phyloP scores from a whole-genome alignment of 2,113 vertebrate genomes.

The Carassius auratus region DNA sequence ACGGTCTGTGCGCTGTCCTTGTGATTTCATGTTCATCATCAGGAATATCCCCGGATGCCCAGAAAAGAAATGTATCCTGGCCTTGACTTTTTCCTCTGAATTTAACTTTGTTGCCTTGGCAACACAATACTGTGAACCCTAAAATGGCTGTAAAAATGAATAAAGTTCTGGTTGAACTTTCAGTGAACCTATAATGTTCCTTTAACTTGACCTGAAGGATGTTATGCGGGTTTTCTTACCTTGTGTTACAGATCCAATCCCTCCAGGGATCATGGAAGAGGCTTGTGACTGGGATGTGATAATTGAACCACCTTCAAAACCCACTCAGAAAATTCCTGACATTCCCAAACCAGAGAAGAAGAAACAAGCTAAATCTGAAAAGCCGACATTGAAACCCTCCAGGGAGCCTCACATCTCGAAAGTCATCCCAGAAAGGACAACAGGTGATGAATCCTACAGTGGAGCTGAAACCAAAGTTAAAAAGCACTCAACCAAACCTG shows the following conservation, averaged over 20 bases:
- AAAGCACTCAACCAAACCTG: background rate
- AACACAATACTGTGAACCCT: too few relatives aligned
- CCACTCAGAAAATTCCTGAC: slow-evolving; percentile 50
- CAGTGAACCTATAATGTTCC: too few relatives aligned
- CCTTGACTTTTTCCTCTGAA: too few relatives aligned
- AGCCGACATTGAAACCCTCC: slow-evolving; percentile 28
- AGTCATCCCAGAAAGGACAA: slow-evolving; percentile 9
- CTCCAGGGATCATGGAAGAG: slow-evolving; percentile 87
- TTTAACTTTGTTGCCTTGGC: too few relatives aligned
- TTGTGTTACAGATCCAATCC: slow-evolving; percentile 80
- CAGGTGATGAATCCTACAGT: background rate
- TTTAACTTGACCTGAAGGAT: background rate
- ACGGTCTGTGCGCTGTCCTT: too few relatives aligned
- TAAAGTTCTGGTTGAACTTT: too few relatives aligned
- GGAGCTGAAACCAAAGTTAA: slow-evolving; percentile 18
- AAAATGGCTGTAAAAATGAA: too few relatives aligned
- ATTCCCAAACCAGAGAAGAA: slow-evolving; percentile 63
- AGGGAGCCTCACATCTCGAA: slow-evolving; percentile 43
- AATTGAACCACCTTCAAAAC: slow-evolving; percentile 72
- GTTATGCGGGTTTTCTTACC: slow-evolving; percentile 15
- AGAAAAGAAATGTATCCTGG: too few relatives aligned
- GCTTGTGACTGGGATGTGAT: slow-evolving; percentile 86
- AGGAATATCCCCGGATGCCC: background rate
- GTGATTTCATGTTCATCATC: too few relatives aligned
- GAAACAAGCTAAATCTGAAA: slow-evolving; percentile 58